Conservation (phyloP, 1,140 invertebrate species). For the Lutraria rhynchaena region DNA sequence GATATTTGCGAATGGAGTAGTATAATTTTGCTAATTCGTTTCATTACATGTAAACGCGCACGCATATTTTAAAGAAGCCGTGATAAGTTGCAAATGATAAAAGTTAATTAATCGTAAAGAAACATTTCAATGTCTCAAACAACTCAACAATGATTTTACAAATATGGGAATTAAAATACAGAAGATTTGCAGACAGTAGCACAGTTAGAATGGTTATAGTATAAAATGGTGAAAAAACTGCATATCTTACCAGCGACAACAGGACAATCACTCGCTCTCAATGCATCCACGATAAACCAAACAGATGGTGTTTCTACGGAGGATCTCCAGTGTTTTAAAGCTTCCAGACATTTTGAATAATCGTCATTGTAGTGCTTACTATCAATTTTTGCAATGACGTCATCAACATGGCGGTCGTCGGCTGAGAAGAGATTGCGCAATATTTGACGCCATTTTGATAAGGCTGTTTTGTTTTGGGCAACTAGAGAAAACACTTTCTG, state of each 20-base stretch:
- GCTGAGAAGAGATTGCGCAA: conserved; percentile 5
- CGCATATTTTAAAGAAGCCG: too few relatives aligned
- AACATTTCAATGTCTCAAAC: too few relatives aligned
- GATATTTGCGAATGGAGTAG: too few relatives aligned
- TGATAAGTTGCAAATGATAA: too few relatives aligned
- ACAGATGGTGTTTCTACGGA: not conserved
- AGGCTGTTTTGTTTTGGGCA: conserved; percentile 3
- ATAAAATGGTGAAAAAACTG: too few relatives aligned
- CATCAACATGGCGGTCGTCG: not conserved
- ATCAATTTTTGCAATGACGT: conserved; percentile 38
- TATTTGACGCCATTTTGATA: conserved; percentile 28
- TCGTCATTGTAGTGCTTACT: conserved; percentile 25
- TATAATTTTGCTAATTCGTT: too few relatives aligned
- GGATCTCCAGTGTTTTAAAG: conserved; percentile 24
- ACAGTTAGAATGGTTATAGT: too few relatives aligned
- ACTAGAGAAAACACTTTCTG: conserved; percentile 27
- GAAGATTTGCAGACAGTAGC: too few relatives aligned
- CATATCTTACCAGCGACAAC: conserved; percentile 23
- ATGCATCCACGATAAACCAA: conserved; percentile 30
- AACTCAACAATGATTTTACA: too few relatives aligned
- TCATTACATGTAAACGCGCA: too few relatives aligned
- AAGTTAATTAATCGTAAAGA: too few relatives aligned
- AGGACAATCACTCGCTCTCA: conserved; percentile 9
- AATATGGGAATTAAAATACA: too few relatives aligned
- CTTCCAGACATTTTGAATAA: conserved; percentile 2